Evolutionary conservation across 2,888 invertebrate species (phyloP).

Genomic region (Chrysolina americana): DNA sequence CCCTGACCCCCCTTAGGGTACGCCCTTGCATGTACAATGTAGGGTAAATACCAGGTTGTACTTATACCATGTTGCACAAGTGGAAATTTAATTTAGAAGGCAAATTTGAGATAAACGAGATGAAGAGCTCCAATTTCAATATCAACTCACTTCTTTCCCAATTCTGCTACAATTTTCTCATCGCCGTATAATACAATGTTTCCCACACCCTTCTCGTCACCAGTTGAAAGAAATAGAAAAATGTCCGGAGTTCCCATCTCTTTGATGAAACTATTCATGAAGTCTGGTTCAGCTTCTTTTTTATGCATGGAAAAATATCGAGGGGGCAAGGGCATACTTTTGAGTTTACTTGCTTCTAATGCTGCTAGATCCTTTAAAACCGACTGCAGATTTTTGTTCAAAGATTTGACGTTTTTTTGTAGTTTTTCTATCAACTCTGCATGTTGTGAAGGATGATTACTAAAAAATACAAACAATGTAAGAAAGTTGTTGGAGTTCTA

Average conservation of each 20-base stretch:
- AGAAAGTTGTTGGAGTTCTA: too few species aligned
- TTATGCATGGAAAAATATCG: slow-evolving; percentile 76
- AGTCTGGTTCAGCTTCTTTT: slow-evolving; percentile 85
- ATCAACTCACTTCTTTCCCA: slow-evolving; percentile 76
- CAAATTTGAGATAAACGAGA: background rate
- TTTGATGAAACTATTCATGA: slow-evolving; percentile 79
- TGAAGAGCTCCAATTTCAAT: background rate
- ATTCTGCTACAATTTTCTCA: slow-evolving; percentile 71
- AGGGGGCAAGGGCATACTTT: slow-evolving; percentile 69
- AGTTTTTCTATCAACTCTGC: slow-evolving; percentile 82
- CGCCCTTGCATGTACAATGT: too few species aligned
- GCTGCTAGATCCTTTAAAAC: slow-evolving; percentile 80
- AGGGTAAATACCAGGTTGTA: too few species aligned
- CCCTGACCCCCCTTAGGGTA: too few species aligned
- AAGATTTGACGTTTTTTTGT: slow-evolving; percentile 77
- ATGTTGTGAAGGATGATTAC: slow-evolving; percentile 81
- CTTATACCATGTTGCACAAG: too few species aligned
- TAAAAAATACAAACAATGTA: slow-evolving; percentile 63
- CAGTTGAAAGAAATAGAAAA: slow-evolving; percentile 79
- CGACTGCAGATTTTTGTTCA: slow-evolving; percentile 77
- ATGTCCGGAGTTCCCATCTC: slow-evolving; percentile 74
- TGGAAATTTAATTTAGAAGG: too few species aligned
- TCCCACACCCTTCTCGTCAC: slow-evolving; percentile 77
- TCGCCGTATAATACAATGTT: slow-evolving; percentile 74
- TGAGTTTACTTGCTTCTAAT: slow-evolving; percentile 78